Percentiles rank a stretch among this genome's conserved stretches.
phyloP scores from a whole-genome alignment of 1,140 invertebrate genomes.

The Drosophila bocki region DNA sequence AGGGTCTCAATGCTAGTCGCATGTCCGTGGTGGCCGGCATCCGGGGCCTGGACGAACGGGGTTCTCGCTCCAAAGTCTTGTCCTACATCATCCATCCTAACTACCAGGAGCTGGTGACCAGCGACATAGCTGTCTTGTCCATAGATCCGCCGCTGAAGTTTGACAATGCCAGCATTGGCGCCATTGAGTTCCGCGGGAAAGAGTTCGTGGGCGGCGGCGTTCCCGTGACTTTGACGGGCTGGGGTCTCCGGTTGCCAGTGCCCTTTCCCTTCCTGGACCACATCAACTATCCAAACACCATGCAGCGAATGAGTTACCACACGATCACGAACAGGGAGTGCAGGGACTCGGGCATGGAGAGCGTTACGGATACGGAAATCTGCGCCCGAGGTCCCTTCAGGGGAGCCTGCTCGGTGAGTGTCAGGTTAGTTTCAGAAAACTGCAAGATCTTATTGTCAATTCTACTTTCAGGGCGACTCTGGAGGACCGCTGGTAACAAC shows the following conservation, averaged over 20 bases:
- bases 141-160: constrained; percentile 58
- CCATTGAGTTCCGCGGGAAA: constrained; percentile 48
- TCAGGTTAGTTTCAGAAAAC: neutral
- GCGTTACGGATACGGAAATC: constrained; percentile 83
- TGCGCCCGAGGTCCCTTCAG: constrained; percentile 85
- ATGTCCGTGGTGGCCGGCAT: constrained; percentile 86
- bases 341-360: constrained; percentile 56
- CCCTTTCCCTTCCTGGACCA: constrained; percentile 61
- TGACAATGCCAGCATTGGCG: constrained; percentile 49
- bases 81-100: constrained; percentile 67
- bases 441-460: neutral
- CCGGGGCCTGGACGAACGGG: constrained; percentile 82
- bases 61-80: constrained; percentile 57
- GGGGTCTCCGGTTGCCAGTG: constrained; percentile 73
- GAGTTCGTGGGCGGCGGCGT: constrained; percentile 56
- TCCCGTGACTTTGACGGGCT: constrained; percentile 74
- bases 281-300: constrained; percentile 62
- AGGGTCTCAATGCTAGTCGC: constrained; percentile 51
- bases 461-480: constrained; percentile 88
- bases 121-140: constrained; percentile 77
- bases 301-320: constrained; percentile 72
- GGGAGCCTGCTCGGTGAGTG: constrained; percentile 84
- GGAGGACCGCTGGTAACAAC: constrained; percentile 88
- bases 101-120: constrained; percentile 69
- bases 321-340: constrained; percentile 76